phyloP scores from a whole-genome alignment of 2,797 vertebrate species.

The Euthynnus affinis region DNA sequence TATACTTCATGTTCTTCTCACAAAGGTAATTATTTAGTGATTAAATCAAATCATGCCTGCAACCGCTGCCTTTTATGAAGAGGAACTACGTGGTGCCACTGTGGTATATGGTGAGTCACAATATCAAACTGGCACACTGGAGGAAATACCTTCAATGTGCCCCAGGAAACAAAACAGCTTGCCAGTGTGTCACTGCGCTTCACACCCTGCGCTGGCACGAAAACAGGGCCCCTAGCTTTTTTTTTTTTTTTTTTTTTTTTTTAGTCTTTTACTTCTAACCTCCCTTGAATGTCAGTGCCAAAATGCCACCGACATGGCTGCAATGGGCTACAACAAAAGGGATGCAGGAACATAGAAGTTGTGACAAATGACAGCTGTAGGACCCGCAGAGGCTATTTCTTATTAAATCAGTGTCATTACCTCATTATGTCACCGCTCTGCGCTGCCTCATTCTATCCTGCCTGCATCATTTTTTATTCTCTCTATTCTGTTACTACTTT shows the following conservation, averaged over 20 bases:
- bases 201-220: no score
- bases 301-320: not conserved
- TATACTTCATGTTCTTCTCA: no score
- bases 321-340: not conserved
- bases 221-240: no score
- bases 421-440: slow-evolving; percentile 6
- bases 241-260: not conserved
- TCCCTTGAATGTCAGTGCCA: not conserved
- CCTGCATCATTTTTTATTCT: slow-evolving; percentile 47
- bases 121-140: no score
- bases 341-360: not conserved
- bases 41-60: no score
- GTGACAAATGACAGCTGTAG: slow-evolving; percentile 3
- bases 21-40: no score
- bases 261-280: not conserved
- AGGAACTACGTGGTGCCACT: no score
- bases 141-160: no score
- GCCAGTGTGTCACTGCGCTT: no score
- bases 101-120: no score
- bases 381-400: slow-evolving; percentile 5
- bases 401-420: slow-evolving; percentile 22
- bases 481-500: slow-evolving; percentile 35
- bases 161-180: not conserved
- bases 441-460: slow-evolving; percentile 6
- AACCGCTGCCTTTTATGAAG: no score